Percentiles rank a stretch among this genome's conserved stretches.
These are phyloP conservation scores for Eurois occulta DNA, from an alignment of 2,888 invertebrate species.

Conservation along the genomic window DNA sequence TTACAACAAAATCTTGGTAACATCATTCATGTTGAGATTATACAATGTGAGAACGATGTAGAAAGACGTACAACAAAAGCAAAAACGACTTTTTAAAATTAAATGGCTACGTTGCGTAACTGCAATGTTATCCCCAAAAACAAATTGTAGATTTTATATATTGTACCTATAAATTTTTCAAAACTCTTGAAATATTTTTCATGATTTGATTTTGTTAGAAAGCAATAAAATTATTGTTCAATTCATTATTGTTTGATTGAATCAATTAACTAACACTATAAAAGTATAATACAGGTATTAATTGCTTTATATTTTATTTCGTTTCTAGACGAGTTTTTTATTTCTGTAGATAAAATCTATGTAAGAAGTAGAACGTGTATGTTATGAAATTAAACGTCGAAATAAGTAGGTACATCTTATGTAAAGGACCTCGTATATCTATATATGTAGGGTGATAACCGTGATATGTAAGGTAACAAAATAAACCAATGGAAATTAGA, in stretches of 20 bases:
- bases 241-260: slow-evolving; percentile 32
- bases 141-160: background rate
- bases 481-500: background rate
- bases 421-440: background rate
- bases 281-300: slow-evolving; percentile 20
- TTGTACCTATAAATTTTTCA: background rate
- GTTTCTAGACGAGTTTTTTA: background rate
- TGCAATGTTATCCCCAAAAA: background rate
- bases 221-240: background rate
- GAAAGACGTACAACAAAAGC: too few relatives aligned
- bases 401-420: background rate
- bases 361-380: background rate
- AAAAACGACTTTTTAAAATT: slow-evolving; percentile 4
- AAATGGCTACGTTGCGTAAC: background rate
- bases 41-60: too few relatives aligned
- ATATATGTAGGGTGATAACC: background rate
- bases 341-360: background rate
- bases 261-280: slow-evolving; percentile 34
- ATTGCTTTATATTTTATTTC: slow-evolving; percentile 35
- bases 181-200: background rate
- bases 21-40: too few relatives aligned
- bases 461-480: background rate
- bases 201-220: slow-evolving; percentile 15
- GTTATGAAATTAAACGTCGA: slow-evolving; percentile 7
- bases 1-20: too few relatives aligned